Evolutionary conservation across 2,113 vertebrate genomes (phyloP).

Genomic region (Lophotis ruficrista): DNA sequence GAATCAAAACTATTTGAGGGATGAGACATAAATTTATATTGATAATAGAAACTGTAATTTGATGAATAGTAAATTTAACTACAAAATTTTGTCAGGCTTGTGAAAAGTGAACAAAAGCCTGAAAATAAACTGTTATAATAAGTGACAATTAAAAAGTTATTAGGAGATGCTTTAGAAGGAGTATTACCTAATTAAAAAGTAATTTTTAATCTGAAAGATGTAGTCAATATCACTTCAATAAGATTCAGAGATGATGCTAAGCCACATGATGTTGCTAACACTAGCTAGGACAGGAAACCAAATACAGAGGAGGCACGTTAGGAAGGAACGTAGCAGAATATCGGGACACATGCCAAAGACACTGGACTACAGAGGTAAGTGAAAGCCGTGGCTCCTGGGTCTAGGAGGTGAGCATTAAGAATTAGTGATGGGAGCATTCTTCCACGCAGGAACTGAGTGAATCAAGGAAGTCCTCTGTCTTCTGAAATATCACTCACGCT

Average conservation of each 20-base stretch:
- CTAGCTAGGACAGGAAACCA: background rate
- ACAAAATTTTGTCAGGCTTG: background rate
- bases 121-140: background rate
- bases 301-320: background rate
- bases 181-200: background rate
- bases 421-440: background rate
- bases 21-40: background rate
- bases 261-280: background rate
- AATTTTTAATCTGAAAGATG: background rate
- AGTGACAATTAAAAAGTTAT: background rate
- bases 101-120: background rate
- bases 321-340: background rate
- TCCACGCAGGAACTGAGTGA: background rate
- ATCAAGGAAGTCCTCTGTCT: background rate
- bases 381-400: background rate
- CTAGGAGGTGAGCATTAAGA: background rate
- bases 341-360: background rate
- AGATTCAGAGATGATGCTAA: background rate
- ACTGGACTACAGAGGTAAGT: background rate
- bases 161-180: background rate
- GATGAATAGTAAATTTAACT: background rate
- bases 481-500: background rate
- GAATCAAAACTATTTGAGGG: background rate
- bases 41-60: background rate
- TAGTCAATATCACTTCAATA: background rate